Evolutionary conservation across 2,888 invertebrate species (phyloP), one percentile per base, ranked within the genome.

Genomic region (Heliconius ethilla): DNA sequence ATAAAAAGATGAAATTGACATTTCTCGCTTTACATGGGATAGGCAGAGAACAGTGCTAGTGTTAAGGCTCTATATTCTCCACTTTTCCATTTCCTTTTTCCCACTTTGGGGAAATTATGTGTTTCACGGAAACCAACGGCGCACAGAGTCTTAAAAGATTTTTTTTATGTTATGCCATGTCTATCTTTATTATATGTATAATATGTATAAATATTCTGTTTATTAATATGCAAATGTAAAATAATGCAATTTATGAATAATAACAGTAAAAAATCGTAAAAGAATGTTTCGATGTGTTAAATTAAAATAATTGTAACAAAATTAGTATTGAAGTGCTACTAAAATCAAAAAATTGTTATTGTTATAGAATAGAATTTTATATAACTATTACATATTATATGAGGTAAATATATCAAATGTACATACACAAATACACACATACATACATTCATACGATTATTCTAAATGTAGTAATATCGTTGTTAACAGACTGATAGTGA

Each of bases 401-500:
- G 7, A 69, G 15, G 7, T 45, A 69, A 40, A 45, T 45, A 45
- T 13, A 25, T 11, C 3, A 40, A 40, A 25, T 69, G 69, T 69
- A 69, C 25, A 69, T 69, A 69, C 69, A 72, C n/a, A 55, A 45
- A 69, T 69, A 69, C 69, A 72, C 13, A 55, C 62, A 51, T 77
- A 69, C 33, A 77, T 33, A 5, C 51, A 75, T n/a, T 77, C 67
- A 75, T 67, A 79, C n/a, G n/a, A 59, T 37, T 81, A 75, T 63
- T 74, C 25, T 74, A 45, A 65, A 74, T 27, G 74, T 74, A 74
- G 74, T 40, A 45, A 62, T 84, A 89, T 83, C 86, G 87, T 88
- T 91, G 89, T 90, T 91, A 85, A 89, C 93, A 91, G 92, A 93
- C 92, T 93, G 92, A 93, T 92, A 92, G 90, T 86, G 81, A 87